Percentiles rank a stretch among this genome's conserved stretches.
These are phyloP conservation scores for Sebastes baramenuke DNA, from an alignment of 2,797 vertebrate species.

Conservation along the genomic window DNA sequence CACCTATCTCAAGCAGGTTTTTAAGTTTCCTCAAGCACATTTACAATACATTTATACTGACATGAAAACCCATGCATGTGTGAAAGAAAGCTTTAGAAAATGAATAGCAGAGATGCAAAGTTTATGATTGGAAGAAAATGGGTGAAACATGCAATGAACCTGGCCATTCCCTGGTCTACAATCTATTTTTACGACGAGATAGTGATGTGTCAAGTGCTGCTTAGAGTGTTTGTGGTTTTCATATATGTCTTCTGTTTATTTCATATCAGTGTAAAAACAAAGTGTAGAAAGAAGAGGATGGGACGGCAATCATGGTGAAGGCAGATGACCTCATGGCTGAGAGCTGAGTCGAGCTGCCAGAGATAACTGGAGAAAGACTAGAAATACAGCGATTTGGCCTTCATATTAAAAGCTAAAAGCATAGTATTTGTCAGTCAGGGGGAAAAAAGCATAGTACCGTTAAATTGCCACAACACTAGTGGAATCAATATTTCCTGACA, in stretches of 20 bases:
- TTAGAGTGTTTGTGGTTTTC: not conserved
- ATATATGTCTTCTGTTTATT: not conserved
- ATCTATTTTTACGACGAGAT: not conserved
- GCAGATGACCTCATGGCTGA: conserved; percentile 13
- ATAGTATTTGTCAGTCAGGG: conserved; percentile 21
- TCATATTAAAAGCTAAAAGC: conserved; percentile 50
- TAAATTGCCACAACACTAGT: not conserved
- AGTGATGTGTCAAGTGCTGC: not conserved
- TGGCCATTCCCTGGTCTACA: not conserved
- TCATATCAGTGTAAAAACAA: conserved; percentile 3
- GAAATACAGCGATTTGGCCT: conserved; percentile 27
- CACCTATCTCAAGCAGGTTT: not conserved
- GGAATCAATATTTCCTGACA: conserved; percentile 5
- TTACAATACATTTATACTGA: not conserved
- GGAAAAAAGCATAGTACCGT: not conserved
- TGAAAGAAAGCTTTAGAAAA: not conserved
- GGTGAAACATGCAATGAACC: not conserved
- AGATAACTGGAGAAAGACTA: conserved; percentile 26
- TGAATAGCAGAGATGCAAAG: not conserved
- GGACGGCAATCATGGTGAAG: not conserved
- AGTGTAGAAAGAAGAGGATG: not conserved
- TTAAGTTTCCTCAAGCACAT: not conserved
- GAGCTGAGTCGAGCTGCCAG: conserved; percentile 21
- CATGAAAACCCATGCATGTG: not conserved
- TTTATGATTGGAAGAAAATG: not conserved